Base-by-base conservation (phyloP, 1,140 invertebrate species). In the Macrotrachela quadricornifera region DNA sequence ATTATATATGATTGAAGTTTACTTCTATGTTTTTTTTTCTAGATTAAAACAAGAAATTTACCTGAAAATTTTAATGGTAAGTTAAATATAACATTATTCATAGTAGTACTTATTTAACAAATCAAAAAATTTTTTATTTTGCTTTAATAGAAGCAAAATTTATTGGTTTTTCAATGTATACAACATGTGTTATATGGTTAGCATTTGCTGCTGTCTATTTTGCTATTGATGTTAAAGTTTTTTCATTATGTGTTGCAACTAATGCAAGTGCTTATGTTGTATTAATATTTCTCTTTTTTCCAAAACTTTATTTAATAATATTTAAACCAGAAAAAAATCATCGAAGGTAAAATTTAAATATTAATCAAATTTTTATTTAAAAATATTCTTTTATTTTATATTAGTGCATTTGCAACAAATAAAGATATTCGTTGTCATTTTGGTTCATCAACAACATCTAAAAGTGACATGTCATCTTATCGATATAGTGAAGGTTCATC, bases 131-230 rank as follows among this genome's bases (percentile, higher is more conserved):
- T 30, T 36, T 36, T 14, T 50, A 10, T 11, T 21, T 30, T 30
- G 2, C 3, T 30, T 30, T 30, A 4, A 30, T 30, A 30, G 67
- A 68, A 56, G 67, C 67, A 17, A 69, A 68, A 57, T 70, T 68
- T 53, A 69, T 69, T 47, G 66, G 79, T 40, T 81, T 81, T 60
- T 79, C 78, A 11, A 85, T 83, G 81, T 86, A 85, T 63, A 82
- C 82, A 0, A 86, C 83, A 0, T 80, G 82, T 57, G 81, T 86
- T 14, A 82, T 85, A 55, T 86, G 83, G 83, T 70, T 82, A 18
- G 83, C 83, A n/a, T 86, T 86, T 66, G 73, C 85, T 10, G 80
- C 82, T 1, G 82, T 85, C 55, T 84, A 84, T 67, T 82, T 79
- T 58, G 81, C 81, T 4, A 81, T 79, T 49, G 77, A 80, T 54